Base-by-base conservation (phyloP, 1,140 invertebrate species). In the Pseudomyrmex concolor region DNA sequence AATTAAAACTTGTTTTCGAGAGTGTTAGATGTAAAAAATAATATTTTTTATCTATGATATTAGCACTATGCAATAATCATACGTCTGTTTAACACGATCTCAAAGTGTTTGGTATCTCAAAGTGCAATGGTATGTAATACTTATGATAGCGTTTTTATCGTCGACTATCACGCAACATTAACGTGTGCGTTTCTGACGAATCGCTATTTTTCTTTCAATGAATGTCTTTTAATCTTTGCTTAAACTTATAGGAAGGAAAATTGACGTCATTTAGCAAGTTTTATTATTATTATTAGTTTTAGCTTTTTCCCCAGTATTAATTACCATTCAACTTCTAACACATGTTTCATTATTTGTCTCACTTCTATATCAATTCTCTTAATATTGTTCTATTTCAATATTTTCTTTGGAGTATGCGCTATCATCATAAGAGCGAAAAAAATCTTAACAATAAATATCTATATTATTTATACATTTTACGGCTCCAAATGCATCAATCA, bases 251-350 rank as follows among this genome's bases (percentile, higher is more conserved):
- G n/a, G 25, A 43, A 81, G 57, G 13, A 4, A 51, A 86, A 81
- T 64, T 84, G 84, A 67, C 43, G 82, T 25, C 55, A 34, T 51
- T 84, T 70, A 73, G 55, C 77, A 87, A 67, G 73, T 88, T 76
- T 80, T 84, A 67, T 80, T 70, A 68, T 59, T 85, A 90, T 89
- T 90, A 90, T 88, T 88, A 34, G 5, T 4, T 34, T 34, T 7
- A 34, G 34, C 34, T 34, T 34, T 34, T 34, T 5, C 5, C 34
- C 5, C 34, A 34, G 1, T 34, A 34, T 34, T 34, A 25, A n/a
- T n/a, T 3, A 34, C 0, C 34, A 34, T 87, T 64, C 67, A 77
- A 86, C 77, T 87, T 86, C 55, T 89, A 15, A 2, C 10, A 62
- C 15, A 50, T n/a, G 19, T 74, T 15, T 48, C 19, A 74, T 17